These are phyloP conservation scores for Alligator sinensis DNA, from an alignment of 2,113 vertebrate genomes.

Conservation along the genomic window DNA sequence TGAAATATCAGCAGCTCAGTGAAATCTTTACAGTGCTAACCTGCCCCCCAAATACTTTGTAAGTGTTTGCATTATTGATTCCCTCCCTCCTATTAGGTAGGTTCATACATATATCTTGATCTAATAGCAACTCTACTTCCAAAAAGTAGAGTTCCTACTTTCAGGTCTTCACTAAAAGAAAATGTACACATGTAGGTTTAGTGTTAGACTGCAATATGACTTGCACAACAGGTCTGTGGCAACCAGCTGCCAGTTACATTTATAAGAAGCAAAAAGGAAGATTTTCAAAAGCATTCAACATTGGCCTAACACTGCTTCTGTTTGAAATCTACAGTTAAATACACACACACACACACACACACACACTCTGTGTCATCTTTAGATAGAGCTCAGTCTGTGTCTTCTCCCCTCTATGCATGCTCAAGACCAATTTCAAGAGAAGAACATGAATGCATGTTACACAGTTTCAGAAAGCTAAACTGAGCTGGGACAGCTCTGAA, in stretches of 20 bases:
- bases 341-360: neutral
- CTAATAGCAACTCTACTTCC: neutral
- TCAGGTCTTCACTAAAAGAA: neutral
- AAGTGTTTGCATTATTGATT: neutral
- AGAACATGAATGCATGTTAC: neutral
- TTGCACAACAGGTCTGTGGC: neutral
- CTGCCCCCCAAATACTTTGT: neutral
- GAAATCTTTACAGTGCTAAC: neutral
- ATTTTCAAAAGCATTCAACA: neutral
- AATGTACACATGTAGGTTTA: neutral
- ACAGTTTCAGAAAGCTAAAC: neutral
- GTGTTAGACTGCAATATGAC: neutral
- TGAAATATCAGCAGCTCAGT: neutral
- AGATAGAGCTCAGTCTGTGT: neutral
- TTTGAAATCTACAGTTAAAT: neutral
- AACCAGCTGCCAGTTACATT: neutral
- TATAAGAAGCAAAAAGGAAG: neutral
- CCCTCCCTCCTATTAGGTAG: neutral
- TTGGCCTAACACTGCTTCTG: neutral
- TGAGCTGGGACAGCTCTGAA: neutral
- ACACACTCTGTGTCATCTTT: neutral
- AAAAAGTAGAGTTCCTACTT: neutral
- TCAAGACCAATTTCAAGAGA: neutral
- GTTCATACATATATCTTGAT: accelerated
- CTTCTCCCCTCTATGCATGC: neutral